Base-by-base conservation (phyloP, 2,888 invertebrate species). In the Orgyia antiqua region DNA sequence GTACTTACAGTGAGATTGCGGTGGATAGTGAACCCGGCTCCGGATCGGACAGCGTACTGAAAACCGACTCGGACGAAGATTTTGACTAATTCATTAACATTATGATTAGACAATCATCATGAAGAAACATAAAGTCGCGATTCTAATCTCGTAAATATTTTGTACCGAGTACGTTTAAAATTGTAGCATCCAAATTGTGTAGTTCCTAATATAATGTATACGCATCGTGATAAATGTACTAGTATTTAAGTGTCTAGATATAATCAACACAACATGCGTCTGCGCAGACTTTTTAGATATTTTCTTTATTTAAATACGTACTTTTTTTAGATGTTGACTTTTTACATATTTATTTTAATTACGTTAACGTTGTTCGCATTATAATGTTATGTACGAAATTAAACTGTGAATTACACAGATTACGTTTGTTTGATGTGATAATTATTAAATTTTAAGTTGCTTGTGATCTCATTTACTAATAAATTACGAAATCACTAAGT, bases 11-110 rank as follows among this genome's bases (percentile, higher is more conserved):
- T 32, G 83, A 78, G 47, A 58, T 73, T 23, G 72, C 72, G 28
- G 69, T 74, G 38, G 84, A 86, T 66, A 87, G 87, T 58, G 87
- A 87, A 31, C 54, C 68, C 0, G 83, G 78, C 18, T 84, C 87
- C 3, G 82, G 75, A n/a, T 77, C 83, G 4, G 87, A 87, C 60
- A 87, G 87, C 64, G 79, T 80, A 13, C 62, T 86, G 45, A 79
- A 77, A 51, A 84, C 87, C 9, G 87, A 87, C 53, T 86, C 87
- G 5, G 87, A 87, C 48, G 87, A 87, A 43, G 86, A 87, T 56
- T 86, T 82, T 41, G 86, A 86, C 56, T 86, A 72, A 52, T 38
- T 43, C 26, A 29, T 15, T 15, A 15, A 40, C 36, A 29, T 49
- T 61, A 60, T 50, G 45, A 31, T 23, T 64, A 64, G 60, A 56